Evolutionary conservation across 2,797 vertebrate species (phyloP), one percentile per base, ranked within the genome.

Genomic region (Sebastes miniatus): DNA sequence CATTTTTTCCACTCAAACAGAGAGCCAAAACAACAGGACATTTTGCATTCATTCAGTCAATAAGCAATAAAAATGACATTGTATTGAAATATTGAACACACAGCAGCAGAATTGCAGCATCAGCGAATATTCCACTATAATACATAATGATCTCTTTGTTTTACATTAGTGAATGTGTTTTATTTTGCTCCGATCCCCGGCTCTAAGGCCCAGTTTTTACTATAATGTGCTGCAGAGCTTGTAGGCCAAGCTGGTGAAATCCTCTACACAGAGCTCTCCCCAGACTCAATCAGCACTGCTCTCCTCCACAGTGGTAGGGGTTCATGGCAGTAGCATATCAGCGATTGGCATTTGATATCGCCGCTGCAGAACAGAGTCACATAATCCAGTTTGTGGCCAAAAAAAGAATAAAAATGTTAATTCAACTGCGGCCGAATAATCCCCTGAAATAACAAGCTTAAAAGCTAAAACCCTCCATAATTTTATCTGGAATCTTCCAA

Each of bases 381-480:
- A 92, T 96, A 96, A 96, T 96, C 95, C 92, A 92, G 92, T 96
- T 95, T 95, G 91, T 89, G 90, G 84, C 84, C 89, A 86, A 91
- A 91, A 92, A 94, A 93, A 91, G 90, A 95, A 95, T 94, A 92
- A 94, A 95, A 96, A 94, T 92, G 91, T 94, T 95, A 94, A 95
- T 96, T 96, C 94, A 94, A 88, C 91, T 86, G 91, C 88, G 73
- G 90, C 89, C 69, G 65, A 89, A 93, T 95, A 96, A 96, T 95
- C 95, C 95, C 88, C 94, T 83, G 93, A 95, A 96, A 96, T 96
- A 96, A 96, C 93, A 93, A 91, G 95, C 94, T 96, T 96, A 96
- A 92, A 91, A 92, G 93, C 93, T 95, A 94, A 96, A 96, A 89
- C 95, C 92, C 89, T 94, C 91, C 76, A 94, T 95, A 91, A 95